phyloP scores from a whole-genome alignment of 2,797 vertebrate species.

The Epinephelus malabaricus region DNA sequence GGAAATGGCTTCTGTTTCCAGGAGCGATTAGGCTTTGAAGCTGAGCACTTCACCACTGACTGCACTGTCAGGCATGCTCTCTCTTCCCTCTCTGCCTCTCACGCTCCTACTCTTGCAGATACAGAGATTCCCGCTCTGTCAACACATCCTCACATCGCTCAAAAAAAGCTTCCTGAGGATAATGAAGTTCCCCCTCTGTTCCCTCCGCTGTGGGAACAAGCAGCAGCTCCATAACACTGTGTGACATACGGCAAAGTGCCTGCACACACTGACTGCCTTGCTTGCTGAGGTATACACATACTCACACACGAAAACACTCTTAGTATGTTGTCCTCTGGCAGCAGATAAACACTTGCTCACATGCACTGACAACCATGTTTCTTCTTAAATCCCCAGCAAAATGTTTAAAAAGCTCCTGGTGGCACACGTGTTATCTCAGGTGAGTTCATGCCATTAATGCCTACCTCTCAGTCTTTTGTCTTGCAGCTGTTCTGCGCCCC shows the following conservation, averaged over 20 bases:
- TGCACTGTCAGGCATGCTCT: conserved; percentile 70
- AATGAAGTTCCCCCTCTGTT: conserved; percentile 75
- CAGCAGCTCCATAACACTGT: conserved; percentile 65
- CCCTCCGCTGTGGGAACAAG: conserved; percentile 63
- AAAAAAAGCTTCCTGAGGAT: conserved; percentile 77
- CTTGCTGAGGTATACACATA: conserved; percentile 25
- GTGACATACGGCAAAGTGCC: conserved; percentile 73
- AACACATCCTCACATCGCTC: conserved; percentile 69
- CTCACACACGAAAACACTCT: conserved; percentile 19
- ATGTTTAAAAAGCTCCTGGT: conserved; percentile 38
- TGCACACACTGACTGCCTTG: conserved; percentile 58
- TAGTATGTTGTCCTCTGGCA: conserved; percentile 36
- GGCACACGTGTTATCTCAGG: conserved; percentile 53
- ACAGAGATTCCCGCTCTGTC: conserved; percentile 68
- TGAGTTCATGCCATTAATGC: conserved; percentile 60
- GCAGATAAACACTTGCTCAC: conserved; percentile 42
- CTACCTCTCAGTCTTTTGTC: conserved; percentile 73
- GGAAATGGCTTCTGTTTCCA: conserved; percentile 83
- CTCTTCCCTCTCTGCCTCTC: conserved; percentile 50
- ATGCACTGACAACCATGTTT: conserved; percentile 20
- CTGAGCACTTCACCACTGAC: conserved; percentile 73
- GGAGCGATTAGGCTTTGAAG: conserved; percentile 81
- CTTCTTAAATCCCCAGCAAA: conserved; percentile 6
- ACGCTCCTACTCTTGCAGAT: conserved; percentile 55
- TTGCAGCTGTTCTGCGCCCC: conserved; percentile 55